Evolutionary conservation across 1,140 invertebrate genomes (phyloP), one percentile per base, ranked within the genome.

Genomic region (Arion vulgaris): DNA sequence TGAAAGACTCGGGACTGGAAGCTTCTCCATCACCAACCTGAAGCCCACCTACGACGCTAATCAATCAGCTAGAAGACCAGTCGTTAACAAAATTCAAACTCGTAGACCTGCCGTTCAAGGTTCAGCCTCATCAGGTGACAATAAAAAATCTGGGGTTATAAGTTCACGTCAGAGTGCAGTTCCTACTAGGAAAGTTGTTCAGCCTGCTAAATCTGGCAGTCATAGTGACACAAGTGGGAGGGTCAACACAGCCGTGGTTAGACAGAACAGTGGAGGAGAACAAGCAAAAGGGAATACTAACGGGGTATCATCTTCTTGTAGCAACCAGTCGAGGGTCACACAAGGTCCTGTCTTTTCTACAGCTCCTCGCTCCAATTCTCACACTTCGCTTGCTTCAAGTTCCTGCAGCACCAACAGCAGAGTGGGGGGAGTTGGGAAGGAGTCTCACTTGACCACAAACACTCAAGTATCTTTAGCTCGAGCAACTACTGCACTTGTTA

Each of bases 101-200:
- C 84, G 80, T 23, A 51, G 84, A 34, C 82, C 84, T 32, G 82
- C 79, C 19, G 84, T 85, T 11, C 84, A 85, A 39, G 84, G 84
- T 23, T 80, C 82, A 71, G 81, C 74, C 32, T 80, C 78, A 49
- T 80, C 78, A 9, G 68, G 78, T 32, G 62, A 78, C 9, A 76
- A 36, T 11, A 78, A 39, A 41, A 78, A n/a, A 66, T 36, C 76
- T 15, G 15, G 2, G 26, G 32, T n/a, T 5, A 23, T 62, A 4
- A 66, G 36, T 45, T 13, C 71, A 41, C 51, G 53, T 23, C 32
- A 45, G n/a, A 11, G 23, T 5, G 17, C 39, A 7, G 15, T 45
- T 69, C 15, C 36, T 28, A 13, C 41, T 13, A 53, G 45, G 28
- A 73, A 81, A 53, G 19, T 69, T 0, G 5, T 32, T 0, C 69